Evolutionary conservation across 2,797 vertebrate species (phyloP), one percentile per base, ranked within the genome.

Genomic region (Crocidura indochinensis): DNA sequence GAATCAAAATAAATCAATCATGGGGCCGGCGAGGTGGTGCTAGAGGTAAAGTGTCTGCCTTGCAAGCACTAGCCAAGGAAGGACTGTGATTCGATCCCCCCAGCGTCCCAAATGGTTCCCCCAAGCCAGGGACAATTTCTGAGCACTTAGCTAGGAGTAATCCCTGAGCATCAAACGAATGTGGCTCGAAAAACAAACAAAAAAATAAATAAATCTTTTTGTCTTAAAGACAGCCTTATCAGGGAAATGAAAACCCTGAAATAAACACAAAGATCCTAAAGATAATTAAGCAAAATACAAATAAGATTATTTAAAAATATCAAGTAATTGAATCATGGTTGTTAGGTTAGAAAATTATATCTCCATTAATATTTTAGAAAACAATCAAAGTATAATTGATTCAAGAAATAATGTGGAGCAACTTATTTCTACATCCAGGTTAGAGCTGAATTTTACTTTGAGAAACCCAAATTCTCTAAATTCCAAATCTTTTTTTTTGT

Each of bases 1-100:
- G 92, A 77, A 65, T 56, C 80, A 93, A 84, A 80, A 53, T 15
- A 87, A 87, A 86, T 60, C 20, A 74, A 71, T 84, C 38, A 71
- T 51, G 38, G 38, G 38, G 38, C 38, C 38, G 38, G 38, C 38
- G 38, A 38, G 38, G 38, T 38, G 38, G 38, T 5, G 38, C 38
- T 38, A 38, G 38, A 38, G 38, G 38, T 38, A 38, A 38, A 5
- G 38, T 38, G 38, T 38, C 38, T 38, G 38, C 38, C 38, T 38
- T 38, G 38, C 38, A 38, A 38, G 38, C 5, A 5, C 38, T 38
- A 38, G 5, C 38, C 38, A 38, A 38, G 38, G 38, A 38, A 38
- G 38, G 38, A 38, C 38, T 5, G 5, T 38, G 38, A 5, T 38
- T 38, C 38, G 38, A 38, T 38, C 38, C 38, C 38, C 38, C 38